Percentiles rank a stretch among this genome's conserved stretches.
phyloP scores from a whole-genome alignment of 2,113 vertebrate genomes.

The Theristicus caerulescens region DNA sequence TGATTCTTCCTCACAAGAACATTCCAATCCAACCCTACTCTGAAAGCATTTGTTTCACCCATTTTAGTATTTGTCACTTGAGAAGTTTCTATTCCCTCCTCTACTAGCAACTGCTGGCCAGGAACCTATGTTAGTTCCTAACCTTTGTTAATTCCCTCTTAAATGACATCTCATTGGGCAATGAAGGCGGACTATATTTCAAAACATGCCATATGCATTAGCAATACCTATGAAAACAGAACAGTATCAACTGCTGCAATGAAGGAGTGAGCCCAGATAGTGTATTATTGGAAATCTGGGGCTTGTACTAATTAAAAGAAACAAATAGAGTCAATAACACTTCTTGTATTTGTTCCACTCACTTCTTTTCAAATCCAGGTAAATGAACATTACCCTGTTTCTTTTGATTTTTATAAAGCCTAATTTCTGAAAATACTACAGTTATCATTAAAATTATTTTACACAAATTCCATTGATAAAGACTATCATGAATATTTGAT shows the following conservation, averaged over 20 bases:
- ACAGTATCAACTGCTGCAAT: neutral
- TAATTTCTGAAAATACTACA: neutral
- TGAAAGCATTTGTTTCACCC: conserved; percentile 5
- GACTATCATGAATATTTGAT: neutral
- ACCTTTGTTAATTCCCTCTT: neutral
- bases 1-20: neutral
- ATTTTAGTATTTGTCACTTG: conserved; percentile 34
- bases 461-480: neutral
- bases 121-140: neutral
- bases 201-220: neutral
- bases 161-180: neutral
- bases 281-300: neutral
- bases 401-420: neutral
- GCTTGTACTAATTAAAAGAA: neutral
- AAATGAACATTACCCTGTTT: neutral
- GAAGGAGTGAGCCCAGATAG: neutral
- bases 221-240: neutral
- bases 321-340: neutral
- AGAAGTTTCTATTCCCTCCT: conserved; percentile 14
- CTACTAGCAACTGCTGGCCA: neutral
- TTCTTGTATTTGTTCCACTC: neutral
- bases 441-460: neutral
- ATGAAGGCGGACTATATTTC: neutral
- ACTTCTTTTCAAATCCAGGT: neutral
- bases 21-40: neutral